Evolutionary conservation across 2,888 invertebrate genomes (phyloP).

Genomic region (Eurois occulta): DNA sequence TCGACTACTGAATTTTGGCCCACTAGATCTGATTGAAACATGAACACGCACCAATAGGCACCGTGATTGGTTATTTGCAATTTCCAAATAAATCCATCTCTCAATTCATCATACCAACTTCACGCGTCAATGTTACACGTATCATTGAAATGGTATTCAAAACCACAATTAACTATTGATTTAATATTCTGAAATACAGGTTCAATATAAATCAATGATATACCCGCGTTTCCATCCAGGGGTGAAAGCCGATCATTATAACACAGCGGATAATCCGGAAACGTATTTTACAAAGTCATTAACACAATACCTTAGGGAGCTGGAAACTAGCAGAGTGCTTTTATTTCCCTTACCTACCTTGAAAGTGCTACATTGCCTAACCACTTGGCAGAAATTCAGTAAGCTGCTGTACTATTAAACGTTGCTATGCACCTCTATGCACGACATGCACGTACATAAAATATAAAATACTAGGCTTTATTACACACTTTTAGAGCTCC

Average conservation of each 20-base stretch:
- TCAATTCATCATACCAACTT: constrained; percentile 1
- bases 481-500: constrained; percentile 46
- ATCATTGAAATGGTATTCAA: background rate
- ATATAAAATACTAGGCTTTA: constrained; percentile 65
- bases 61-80: constrained; percentile 19
- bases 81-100: constrained; percentile 9
- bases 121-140: background rate
- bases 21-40: constrained; percentile 13
- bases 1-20: background rate
- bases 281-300: constrained; percentile 42
- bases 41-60: constrained; percentile 18
- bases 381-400: constrained; percentile 68
- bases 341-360: constrained; percentile 59
- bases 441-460: constrained; percentile 62
- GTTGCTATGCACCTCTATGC: constrained; percentile 59
- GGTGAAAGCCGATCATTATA: constrained; percentile 5
- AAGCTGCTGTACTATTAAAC: constrained; percentile 63
- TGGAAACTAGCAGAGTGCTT: constrained; percentile 29
- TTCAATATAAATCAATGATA: background rate
- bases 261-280: constrained; percentile 9
- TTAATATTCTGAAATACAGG: constrained; percentile 8
- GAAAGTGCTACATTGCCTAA: constrained; percentile 51
- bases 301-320: constrained; percentile 26
- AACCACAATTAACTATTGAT: background rate
- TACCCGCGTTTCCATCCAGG: background rate